Evolutionary conservation across 2,113 vertebrate species (phyloP).

Genomic region (Mirza zaza): DNA sequence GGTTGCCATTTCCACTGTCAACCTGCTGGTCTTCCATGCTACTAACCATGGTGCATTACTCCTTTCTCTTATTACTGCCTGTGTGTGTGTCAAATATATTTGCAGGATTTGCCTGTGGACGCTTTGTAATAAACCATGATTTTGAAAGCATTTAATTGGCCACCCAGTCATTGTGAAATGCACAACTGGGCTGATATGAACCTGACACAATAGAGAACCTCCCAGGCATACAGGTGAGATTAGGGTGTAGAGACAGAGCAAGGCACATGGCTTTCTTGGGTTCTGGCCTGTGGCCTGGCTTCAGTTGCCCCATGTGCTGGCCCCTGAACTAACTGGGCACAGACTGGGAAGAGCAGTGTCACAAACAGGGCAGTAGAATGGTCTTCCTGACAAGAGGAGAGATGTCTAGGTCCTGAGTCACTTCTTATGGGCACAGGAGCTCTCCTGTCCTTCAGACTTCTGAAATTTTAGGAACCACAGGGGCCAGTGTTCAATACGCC

Average conservation of each 20-base stretch:
- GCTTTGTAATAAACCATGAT: too few relatives aligned
- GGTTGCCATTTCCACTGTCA: too few relatives aligned
- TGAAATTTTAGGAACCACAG: not conserved
- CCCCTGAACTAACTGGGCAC: not conserved
- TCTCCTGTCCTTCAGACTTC: not conserved
- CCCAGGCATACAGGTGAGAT: not conserved
- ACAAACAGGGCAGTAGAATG: not conserved
- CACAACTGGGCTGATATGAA: too few relatives aligned
- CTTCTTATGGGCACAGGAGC: not conserved
- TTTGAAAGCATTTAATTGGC: too few relatives aligned
- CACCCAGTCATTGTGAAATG: too few relatives aligned
- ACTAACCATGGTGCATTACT: too few relatives aligned
- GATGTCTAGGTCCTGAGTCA: not conserved
- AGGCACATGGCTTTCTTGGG: not conserved
- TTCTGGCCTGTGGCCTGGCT: not conserved
- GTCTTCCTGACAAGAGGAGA: not conserved
- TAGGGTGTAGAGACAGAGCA: not conserved
- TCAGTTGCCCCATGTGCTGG: not conserved
- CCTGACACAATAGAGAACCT: not conserved
- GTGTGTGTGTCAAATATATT: too few relatives aligned
- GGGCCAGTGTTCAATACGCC: not conserved
- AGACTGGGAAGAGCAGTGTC: not conserved
- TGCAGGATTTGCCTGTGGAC: too few relatives aligned
- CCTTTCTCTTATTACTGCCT: too few relatives aligned
- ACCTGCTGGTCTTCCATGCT: too few relatives aligned